Evolutionary conservation across 30 jellyfish, hydroid and myxozoan species (phyloP), one percentile per base, ranked within the genome.

Genomic region (Sanderia malayensis): DNA sequence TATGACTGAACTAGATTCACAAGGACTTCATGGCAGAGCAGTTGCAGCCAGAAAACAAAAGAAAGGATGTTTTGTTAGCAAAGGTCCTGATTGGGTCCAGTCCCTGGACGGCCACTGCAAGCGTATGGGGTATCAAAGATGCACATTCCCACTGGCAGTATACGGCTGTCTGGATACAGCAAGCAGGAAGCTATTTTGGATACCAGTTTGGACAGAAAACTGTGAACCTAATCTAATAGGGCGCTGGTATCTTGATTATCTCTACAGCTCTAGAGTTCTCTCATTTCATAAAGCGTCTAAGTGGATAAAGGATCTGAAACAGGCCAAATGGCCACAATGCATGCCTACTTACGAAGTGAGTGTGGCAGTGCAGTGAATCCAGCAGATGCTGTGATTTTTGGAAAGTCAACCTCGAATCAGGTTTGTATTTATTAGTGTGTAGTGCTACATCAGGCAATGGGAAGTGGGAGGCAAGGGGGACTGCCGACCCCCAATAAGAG

Each of bases 101-200:
- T 70, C 82, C 26, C 77, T 70, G 46, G 82, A 70, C 49, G 82
- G 82, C 49, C 82, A 70, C 49, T 75, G 49, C 25, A 70, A 70
- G 33, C 47, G 41, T 10, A 70, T 70, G 79, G 79, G 79, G 22
- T 67, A 67, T 37, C 72, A 67, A 34, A 67, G 33, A 19, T 17
- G 69, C 26, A 34, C 70, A 17, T 67, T 67, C 70, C 79, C 79
- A 19, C 70, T 67, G 79, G 79, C 79, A 17, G 68, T 67, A 13
- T 67, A 67, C 31, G 79, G 79, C 70, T 67, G 52, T 37, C 52
- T 37, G 52, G 52, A 37, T 37, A 37, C 52, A 37, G 52, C 52
- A 37, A 37, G 52, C 21, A 67, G 79, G 33, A 67, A 67, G 41
- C 29, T 67, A 34, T n/a, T 67, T 4, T 67, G 67, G 67, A 24